A percentile compares a stretch with the other conserved stretches of the same genome.
These are phyloP conservation scores for Heliconius hewitsoni DNA, from an alignment of 1,140 invertebrate genomes.

Conservation along the genomic window DNA sequence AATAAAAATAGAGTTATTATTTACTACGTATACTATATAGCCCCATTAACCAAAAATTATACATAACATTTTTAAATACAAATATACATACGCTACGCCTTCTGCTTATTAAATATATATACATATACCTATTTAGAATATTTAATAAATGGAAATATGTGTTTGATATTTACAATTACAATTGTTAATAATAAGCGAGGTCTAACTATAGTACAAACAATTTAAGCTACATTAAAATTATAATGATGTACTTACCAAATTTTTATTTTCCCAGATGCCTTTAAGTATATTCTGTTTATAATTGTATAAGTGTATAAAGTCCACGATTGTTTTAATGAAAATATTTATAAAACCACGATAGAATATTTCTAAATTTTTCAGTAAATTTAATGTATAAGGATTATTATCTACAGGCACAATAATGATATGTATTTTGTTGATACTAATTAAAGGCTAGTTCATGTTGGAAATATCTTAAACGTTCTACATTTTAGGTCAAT, in stretches of 20 bases:
- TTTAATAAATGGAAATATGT: too few relatives aligned
- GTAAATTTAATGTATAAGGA: slow-evolving; percentile 60
- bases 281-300: background rate
- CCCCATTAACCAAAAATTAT: too few relatives aligned
- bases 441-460: slow-evolving; percentile 45
- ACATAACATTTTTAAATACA: too few relatives aligned
- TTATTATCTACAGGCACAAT: slow-evolving; percentile 69
- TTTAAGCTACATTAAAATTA: background rate
- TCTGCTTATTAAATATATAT: too few relatives aligned
- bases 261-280: slow-evolving; percentile 18
- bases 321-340: slow-evolving; percentile 34
- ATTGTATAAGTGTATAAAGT: slow-evolving; percentile 27
- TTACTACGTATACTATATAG: too few relatives aligned
- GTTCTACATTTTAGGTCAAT: slow-evolving; percentile 20
- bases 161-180: background rate
- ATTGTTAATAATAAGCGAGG: background rate
- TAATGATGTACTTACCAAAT: slow-evolving; percentile 43
- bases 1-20: background rate
- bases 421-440: slow-evolving; percentile 72
- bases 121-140: too few relatives aligned
- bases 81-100: too few relatives aligned
- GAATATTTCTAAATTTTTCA: slow-evolving; percentile 42
- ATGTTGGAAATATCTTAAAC: slow-evolving; percentile 25
- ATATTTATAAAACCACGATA: slow-evolving; percentile 51
- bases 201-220: background rate